phyloP scores from a whole-genome alignment of 2,888 invertebrate species.

The Amphipyra berbera region DNA sequence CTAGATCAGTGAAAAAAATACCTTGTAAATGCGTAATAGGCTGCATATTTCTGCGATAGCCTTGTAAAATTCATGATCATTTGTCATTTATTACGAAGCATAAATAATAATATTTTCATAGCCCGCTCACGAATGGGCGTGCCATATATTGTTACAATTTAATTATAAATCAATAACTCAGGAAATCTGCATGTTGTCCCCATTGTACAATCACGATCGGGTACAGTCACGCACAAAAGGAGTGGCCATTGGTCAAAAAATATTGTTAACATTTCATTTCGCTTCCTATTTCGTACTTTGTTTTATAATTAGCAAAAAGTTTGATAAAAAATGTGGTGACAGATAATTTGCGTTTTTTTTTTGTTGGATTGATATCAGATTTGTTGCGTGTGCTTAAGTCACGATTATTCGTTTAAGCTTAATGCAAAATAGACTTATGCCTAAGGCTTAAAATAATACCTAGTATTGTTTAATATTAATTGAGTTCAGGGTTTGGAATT shows the following conservation, averaged over 20 bases:
- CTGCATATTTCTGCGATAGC: slow-evolving; percentile 10
- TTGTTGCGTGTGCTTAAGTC: slow-evolving; percentile 13
- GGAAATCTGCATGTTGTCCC: slow-evolving; percentile 43
- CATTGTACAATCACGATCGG: slow-evolving; percentile 40
- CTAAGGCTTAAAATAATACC: background rate
- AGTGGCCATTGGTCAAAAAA: slow-evolving; percentile 19
- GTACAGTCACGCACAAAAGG: slow-evolving; percentile 30
- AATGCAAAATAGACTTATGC: background rate
- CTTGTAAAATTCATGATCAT: slow-evolving; percentile 36
- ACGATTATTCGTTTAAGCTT: slow-evolving; percentile 22
- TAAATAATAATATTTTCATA: slow-evolving; percentile 26
- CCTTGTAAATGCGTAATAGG: background rate
- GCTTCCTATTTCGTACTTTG: slow-evolving; percentile 42
- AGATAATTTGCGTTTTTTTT: slow-evolving; percentile 14
- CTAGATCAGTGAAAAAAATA: background rate
- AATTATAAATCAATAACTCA: slow-evolving; percentile 47
- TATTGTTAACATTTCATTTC: slow-evolving; percentile 15
- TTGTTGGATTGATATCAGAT: slow-evolving; percentile 7
- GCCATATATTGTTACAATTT: slow-evolving; percentile 42
- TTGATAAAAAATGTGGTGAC: slow-evolving; percentile 26
- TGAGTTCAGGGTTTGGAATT: no score
- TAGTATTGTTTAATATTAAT: no score
- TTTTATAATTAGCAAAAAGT: slow-evolving; percentile 27
- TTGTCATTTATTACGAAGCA: slow-evolving; percentile 44
- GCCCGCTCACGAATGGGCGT: slow-evolving; percentile 46